These are phyloP conservation scores for Drosophila kohkoa DNA, from an alignment of 1,140 invertebrate species.

Conservation along the genomic window DNA sequence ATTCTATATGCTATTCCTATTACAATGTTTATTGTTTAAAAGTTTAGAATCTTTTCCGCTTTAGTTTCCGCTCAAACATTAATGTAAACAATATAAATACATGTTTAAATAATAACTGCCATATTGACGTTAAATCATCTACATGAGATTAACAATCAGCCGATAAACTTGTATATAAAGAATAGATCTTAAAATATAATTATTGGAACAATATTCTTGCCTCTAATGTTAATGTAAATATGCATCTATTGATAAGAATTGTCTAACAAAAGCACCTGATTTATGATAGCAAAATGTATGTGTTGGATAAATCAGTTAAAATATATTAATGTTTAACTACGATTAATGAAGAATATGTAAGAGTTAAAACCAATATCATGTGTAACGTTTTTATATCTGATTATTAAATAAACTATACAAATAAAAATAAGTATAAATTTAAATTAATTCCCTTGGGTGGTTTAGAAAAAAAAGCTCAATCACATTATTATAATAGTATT, in stretches of 20 bases:
- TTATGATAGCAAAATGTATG: conserved; percentile 25
- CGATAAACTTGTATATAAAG: conserved; percentile 18
- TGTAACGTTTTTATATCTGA: conserved; percentile 35
- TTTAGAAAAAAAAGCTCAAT: no score
- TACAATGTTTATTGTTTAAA: conserved; percentile 26
- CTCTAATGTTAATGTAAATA: conserved; percentile 5
- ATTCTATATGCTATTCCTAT: conserved; percentile 39
- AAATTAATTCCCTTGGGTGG: no score
- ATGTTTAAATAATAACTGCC: conserved; percentile 34
- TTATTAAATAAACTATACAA: conserved; percentile 33
- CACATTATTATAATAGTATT: no score
- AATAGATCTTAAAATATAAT: conserved; percentile 3
- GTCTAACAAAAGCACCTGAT: conserved; percentile 28
- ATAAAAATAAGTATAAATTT: conserved; percentile 13
- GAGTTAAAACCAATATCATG: conserved; percentile 23
- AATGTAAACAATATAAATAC: conserved; percentile 1
- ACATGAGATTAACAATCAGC: conserved; percentile 19
- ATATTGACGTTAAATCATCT: conserved; percentile 33
- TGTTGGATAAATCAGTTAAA: conserved; percentile 18
- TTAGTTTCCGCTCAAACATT: conserved; percentile 3
- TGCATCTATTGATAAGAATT: conserved; percentile 22
- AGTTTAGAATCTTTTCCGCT: conserved; percentile 1
- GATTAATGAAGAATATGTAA: not conserved
- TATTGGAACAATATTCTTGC: conserved; percentile 30
- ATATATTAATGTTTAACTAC: conserved; percentile 20